Conservation (phyloP, 2,888 invertebrate genomes). For the Papilio elwesi region DNA sequence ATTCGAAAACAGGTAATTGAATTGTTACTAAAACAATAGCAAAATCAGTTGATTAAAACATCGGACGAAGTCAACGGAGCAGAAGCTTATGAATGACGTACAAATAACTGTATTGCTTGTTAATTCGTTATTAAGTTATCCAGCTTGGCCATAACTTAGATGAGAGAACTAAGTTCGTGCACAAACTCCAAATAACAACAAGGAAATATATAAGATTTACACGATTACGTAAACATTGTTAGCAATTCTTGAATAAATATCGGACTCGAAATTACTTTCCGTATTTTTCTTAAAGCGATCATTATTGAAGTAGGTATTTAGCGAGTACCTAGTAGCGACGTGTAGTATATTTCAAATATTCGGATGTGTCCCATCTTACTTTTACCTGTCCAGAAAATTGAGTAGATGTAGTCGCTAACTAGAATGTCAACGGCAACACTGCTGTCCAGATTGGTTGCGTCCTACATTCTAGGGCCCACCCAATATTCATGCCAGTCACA, state of each 20-base stretch:
- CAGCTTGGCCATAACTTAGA: conserved; percentile 12
- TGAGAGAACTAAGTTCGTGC: conserved; percentile 16
- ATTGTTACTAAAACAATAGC: not conserved
- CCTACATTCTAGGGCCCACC: too few species aligned
- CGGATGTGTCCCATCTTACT: too few species aligned
- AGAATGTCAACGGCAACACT: too few species aligned
- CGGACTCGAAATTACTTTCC: not conserved
- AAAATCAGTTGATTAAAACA: not conserved
- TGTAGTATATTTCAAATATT: too few species aligned
- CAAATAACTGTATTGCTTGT: not conserved
- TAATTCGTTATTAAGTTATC: not conserved
- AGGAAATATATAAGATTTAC: conserved; percentile 10
- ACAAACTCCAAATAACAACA: conserved; percentile 14
- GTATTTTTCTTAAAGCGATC: not conserved
- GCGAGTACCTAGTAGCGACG: not conserved
- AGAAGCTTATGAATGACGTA: not conserved
- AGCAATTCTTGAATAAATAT: not conserved
- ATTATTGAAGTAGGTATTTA: not conserved
- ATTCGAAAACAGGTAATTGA: not conserved
- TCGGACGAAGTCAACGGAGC: conserved; percentile 5
- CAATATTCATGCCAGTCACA: too few species aligned
- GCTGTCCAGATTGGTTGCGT: too few species aligned
- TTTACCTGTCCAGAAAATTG: too few species aligned
- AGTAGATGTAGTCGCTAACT: too few species aligned
- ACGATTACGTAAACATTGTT: conserved; percentile 12